Evolutionary conservation across 2,888 invertebrate genomes (phyloP).

Genomic region (Microctonus hyperodae): DNA sequence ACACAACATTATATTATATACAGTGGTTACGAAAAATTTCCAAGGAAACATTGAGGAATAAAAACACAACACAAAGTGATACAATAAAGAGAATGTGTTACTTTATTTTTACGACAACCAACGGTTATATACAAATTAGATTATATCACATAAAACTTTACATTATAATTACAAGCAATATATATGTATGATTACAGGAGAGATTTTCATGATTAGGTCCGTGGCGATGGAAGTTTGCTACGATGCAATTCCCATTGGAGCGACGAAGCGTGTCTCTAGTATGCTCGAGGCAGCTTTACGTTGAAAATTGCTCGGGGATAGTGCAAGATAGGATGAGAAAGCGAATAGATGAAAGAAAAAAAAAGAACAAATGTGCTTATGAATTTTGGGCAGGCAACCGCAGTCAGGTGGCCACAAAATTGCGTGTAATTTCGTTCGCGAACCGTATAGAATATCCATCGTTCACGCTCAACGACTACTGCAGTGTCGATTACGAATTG

Average conservation of each 20-base stretch:
- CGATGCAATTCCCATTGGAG: slow-evolving; percentile 7
- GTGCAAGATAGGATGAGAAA: slow-evolving; percentile 5
- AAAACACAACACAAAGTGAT: background rate
- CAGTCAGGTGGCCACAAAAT: background rate
- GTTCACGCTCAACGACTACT: background rate
- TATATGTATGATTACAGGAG: background rate
- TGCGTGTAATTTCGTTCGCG: slow-evolving; percentile 35
- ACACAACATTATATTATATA: too few relatives aligned
- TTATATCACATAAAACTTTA: background rate
- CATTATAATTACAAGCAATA: slow-evolving; percentile 2
- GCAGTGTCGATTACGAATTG: slow-evolving; percentile 9
- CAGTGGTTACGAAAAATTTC: background rate
- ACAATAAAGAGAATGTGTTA: background rate
- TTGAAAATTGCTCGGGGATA: slow-evolving; percentile 30
- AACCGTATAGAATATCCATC: slow-evolving; percentile 32
- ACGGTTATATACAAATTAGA: background rate
- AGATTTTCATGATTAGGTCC: slow-evolving; percentile 13
- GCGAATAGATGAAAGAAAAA: background rate
- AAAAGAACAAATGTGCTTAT: slow-evolving; percentile 6
- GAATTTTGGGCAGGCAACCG: slow-evolving; percentile 3
- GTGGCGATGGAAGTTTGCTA: slow-evolving; percentile 2
- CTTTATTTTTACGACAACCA: background rate
- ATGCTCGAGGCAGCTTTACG: slow-evolving; percentile 2
- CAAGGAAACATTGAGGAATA: background rate
- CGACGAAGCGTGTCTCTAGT: background rate